Percentiles rank a stretch among this genome's conserved stretches.
These are phyloP conservation scores for Sitophilus oryzae DNA, from an alignment of 1,140 invertebrate species.

Conservation along the genomic window DNA sequence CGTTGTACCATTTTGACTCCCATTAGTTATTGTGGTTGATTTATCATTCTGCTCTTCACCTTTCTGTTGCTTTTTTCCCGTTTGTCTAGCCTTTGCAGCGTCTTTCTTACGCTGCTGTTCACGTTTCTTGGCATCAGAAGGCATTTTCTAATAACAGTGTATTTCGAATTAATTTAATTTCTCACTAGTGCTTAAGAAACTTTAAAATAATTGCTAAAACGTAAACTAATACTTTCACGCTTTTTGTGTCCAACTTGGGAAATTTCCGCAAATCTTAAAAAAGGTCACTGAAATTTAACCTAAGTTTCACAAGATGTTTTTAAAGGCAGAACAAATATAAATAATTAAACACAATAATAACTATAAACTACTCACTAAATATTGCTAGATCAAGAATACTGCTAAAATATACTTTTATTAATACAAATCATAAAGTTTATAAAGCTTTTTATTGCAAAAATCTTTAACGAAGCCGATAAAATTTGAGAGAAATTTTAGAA, in stretches of 20 bases:
- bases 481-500: constrained; percentile 3
- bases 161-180: neutral
- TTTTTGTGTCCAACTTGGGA: constrained; percentile 5
- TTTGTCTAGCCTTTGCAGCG: constrained; percentile 71
- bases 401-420: neutral
- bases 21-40: constrained; percentile 36
- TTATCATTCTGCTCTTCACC: constrained; percentile 52
- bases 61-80: constrained; percentile 58
- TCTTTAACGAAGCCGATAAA: constrained; percentile 10
- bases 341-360: neutral
- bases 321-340: too few relatives aligned
- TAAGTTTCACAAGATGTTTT: neutral
- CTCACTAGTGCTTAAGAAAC: neutral
- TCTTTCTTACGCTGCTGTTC: constrained; percentile 96
- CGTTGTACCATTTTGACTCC: constrained; percentile 42
- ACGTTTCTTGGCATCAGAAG: constrained; percentile 95
- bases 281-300: constrained; percentile 4
- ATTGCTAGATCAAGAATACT: neutral
- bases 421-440: constrained; percentile 5
- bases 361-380: neutral
- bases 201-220: constrained; percentile 1
- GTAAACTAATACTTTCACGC: constrained; percentile 6
- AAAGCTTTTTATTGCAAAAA: constrained; percentile 6
- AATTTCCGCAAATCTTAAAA: neutral
- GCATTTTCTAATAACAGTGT: constrained; percentile 67